Conservation (phyloP, 23 tunicate species). For the Halocynthia aurantium region DNA sequence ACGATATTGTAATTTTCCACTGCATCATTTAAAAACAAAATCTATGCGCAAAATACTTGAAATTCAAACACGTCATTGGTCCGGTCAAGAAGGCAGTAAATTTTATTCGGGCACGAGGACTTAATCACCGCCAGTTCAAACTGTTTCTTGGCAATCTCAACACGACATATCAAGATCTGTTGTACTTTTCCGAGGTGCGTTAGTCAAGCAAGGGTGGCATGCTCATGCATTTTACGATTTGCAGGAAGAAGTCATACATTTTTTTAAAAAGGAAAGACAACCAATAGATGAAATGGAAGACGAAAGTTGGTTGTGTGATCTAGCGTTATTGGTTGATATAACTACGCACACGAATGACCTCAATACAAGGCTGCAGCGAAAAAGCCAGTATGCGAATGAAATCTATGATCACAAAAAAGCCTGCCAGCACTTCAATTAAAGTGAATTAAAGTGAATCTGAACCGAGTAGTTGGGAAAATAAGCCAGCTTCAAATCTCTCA, state of each 20-base stretch:
- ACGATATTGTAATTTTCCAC: constrained; percentile 14
- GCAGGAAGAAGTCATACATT: constrained; percentile 5
- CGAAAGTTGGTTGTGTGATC: neutral
- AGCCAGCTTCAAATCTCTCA: too few relatives aligned
- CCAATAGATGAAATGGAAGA: constrained; percentile 3
- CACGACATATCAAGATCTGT: constrained; percentile 13
- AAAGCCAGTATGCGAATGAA: too few relatives aligned
- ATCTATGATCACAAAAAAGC: too few relatives aligned
- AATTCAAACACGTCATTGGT: neutral
- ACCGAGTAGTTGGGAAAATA: too few relatives aligned
- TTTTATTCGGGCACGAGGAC: constrained; percentile 14
- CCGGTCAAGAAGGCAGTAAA: constrained; percentile 9
- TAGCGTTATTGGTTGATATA: too few relatives aligned
- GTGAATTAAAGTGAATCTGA: too few relatives aligned
- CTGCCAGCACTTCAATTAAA: too few relatives aligned
- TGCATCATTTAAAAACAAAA: neutral
- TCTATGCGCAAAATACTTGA: constrained; percentile 3
- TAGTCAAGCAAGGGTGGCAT: constrained; percentile 10
- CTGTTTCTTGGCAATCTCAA: constrained; percentile 10
- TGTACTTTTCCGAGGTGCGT: constrained; percentile 16
- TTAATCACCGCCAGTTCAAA: constrained; percentile 8
- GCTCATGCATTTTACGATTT: neutral
- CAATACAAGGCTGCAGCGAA: too few relatives aligned
- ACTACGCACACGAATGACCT: too few relatives aligned
- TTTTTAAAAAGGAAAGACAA: neutral